Evolutionary conservation across 1,140 invertebrate species (phyloP).

Genomic region (Bradysia coprophila): DNA sequence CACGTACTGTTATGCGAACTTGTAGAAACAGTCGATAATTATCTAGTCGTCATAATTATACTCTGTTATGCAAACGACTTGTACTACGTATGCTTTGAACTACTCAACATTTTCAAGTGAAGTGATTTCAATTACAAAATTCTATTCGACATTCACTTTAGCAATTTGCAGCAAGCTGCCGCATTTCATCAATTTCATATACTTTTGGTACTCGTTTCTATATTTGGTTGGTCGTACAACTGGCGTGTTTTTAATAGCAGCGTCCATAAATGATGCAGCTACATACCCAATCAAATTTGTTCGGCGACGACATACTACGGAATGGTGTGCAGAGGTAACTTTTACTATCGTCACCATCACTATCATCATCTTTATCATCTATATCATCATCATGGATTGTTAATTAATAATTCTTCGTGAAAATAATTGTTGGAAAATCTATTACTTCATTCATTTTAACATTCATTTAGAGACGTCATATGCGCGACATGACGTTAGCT

Average conservation of each 20-base stretch:
- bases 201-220: conserved; percentile 39
- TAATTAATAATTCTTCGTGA: neutral
- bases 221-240: conserved; percentile 33
- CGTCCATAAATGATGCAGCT: conserved; percentile 36
- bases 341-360: neutral
- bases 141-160: too few relatives aligned
- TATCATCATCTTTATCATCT: neutral
- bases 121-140: too few relatives aligned
- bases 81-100: neutral
- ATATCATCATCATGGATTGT: neutral
- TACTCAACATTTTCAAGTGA: neutral
- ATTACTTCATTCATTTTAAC: neutral
- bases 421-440: neutral
- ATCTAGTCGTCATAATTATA: neutral
- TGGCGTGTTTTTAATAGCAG: conserved; percentile 34
- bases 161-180: conserved; percentile 15
- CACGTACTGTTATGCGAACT: neutral
- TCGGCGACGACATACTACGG: conserved; percentile 29
- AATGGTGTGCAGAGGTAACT: conserved; percentile 32
- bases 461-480: too few relatives aligned
- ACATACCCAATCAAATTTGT: conserved; percentile 29
- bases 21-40: neutral
- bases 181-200: conserved; percentile 29
- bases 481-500: too few relatives aligned
- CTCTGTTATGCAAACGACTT: neutral